Evolutionary conservation across 1,140 invertebrate species (phyloP).

Genomic region (Drosophila chauvacae): DNA sequence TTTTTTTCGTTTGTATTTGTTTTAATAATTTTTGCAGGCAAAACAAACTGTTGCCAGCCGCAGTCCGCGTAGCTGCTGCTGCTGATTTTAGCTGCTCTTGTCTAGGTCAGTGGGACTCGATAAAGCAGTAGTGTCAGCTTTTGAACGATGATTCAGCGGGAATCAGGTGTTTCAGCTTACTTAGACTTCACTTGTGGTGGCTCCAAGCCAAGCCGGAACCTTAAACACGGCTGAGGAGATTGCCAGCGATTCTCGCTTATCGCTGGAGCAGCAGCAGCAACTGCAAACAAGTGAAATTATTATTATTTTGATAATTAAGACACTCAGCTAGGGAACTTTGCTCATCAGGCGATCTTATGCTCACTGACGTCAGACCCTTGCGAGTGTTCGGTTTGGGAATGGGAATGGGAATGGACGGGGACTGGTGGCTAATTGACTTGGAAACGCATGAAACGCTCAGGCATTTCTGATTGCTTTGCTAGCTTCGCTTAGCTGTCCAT

Average conservation of each 20-base stretch:
- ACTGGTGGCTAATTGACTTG: slow-evolving; percentile 25
- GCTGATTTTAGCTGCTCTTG: slow-evolving; percentile 18
- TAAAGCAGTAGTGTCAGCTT: slow-evolving; percentile 21
- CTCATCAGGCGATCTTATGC: slow-evolving; percentile 55
- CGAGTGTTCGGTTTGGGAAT: slow-evolving; percentile 1
- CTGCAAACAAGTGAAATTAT: slow-evolving; percentile 29
- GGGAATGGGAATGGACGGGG: neutral
- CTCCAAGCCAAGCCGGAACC: slow-evolving; percentile 37
- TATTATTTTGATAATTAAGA: slow-evolving; percentile 36
- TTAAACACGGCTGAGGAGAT: slow-evolving; percentile 6
- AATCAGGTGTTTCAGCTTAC: slow-evolving; percentile 4
- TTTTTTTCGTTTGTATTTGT: slow-evolving; percentile 23
- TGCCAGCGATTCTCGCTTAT: slow-evolving; percentile 5
- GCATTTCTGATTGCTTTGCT: neutral
- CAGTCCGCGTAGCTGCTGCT: neutral
- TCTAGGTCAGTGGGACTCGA: slow-evolving; percentile 47
- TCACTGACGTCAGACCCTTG: slow-evolving; percentile 45
- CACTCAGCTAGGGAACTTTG: slow-evolving; percentile 40
- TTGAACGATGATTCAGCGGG: slow-evolving; percentile 39
- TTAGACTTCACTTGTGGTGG: neutral
- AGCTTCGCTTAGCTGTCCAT: neutral
- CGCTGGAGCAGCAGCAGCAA: neutral
- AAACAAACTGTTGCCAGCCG: slow-evolving; percentile 20
- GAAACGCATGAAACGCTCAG: slow-evolving; percentile 21
- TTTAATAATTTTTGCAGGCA: slow-evolving; percentile 28